These are phyloP conservation scores for Zaprionus ghesquierei DNA, from an alignment of 1,140 invertebrate genomes.

Conservation along the genomic window DNA sequence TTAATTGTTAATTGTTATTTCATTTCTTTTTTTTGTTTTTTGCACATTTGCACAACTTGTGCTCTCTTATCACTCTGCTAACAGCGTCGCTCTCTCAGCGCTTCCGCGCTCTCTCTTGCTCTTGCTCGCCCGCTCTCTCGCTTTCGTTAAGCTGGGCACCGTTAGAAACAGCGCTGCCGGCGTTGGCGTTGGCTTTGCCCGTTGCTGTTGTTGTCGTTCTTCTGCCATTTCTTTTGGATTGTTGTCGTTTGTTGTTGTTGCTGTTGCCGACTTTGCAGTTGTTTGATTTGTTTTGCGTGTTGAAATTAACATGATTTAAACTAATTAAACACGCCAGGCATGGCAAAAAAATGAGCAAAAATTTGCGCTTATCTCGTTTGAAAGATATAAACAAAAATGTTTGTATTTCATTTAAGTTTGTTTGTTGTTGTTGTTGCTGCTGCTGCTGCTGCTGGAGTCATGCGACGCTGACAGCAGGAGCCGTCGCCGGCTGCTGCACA, in stretches of 20 bases:
- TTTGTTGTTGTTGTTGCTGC: slow-evolving; percentile 5
- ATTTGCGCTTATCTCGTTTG: background rate
- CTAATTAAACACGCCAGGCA: slow-evolving; percentile 40
- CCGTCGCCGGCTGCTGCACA: slow-evolving; percentile 62
- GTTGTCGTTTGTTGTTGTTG: background rate
- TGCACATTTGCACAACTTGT: background rate
- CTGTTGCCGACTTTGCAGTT: background rate
- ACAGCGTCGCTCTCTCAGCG: background rate
- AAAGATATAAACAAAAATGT: slow-evolving; percentile 8
- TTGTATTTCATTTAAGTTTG: background rate
- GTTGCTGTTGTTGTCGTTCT: slow-evolving; percentile 8
- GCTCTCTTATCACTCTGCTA: slow-evolving; percentile 15
- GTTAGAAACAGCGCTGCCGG: slow-evolving; percentile 40
- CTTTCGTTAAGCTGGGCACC: slow-evolving; percentile 32
- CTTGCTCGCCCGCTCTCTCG: background rate
- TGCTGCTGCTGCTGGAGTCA: slow-evolving; percentile 4
- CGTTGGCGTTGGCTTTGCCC: background rate
- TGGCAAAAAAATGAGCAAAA: slow-evolving; percentile 1
- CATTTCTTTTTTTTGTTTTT: background rate
- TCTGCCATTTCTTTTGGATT: background rate
- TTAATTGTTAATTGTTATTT: background rate
- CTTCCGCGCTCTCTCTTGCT: background rate
- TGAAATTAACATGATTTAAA: slow-evolving; percentile 40
- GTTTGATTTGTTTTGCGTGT: slow-evolving; percentile 16
- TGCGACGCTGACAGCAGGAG: slow-evolving; percentile 16